phyloP scores from a whole-genome alignment of 2,888 invertebrate species.

The Augiades crinisus region DNA sequence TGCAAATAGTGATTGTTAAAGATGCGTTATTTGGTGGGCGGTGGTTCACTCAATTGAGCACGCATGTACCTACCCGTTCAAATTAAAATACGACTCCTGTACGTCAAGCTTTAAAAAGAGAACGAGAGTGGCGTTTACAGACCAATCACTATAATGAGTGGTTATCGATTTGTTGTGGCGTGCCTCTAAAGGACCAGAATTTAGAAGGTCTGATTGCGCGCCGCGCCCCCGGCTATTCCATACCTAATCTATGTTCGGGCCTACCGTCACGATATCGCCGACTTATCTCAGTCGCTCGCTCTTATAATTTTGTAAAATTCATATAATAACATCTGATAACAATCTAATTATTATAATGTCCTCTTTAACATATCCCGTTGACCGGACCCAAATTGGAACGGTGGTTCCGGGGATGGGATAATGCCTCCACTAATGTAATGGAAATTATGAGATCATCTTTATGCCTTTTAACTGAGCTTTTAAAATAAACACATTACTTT shows the following conservation, averaged over 20 bases:
- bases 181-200: constrained; percentile 72
- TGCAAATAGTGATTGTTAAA: constrained; percentile 29
- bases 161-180: constrained; percentile 77
- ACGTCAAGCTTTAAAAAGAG: constrained; percentile 63
- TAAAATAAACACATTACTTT: constrained; percentile 71
- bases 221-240: constrained; percentile 59
- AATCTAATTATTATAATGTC: constrained; percentile 80
- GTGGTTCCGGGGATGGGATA: constrained; percentile 54
- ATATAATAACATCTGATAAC: constrained; percentile 79
- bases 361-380: constrained; percentile 78
- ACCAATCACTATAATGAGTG: constrained; percentile 78
- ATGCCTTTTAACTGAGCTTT: constrained; percentile 68
- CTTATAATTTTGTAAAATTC: constrained; percentile 78
- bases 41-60: constrained; percentile 30
- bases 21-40: constrained; percentile 29
- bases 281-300: constrained; percentile 69
- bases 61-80: constrained; percentile 34
- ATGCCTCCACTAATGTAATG: constrained; percentile 71
- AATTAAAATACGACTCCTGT: constrained; percentile 71
- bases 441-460: constrained; percentile 72
- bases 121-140: constrained; percentile 69
- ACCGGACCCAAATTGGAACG: constrained; percentile 62
- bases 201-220: constrained; percentile 68
- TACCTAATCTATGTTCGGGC: constrained; percentile 58
- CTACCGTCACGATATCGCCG: constrained; percentile 75